Evolutionary conservation across 1,140 invertebrate species (phyloP).

Genomic region (Drosophila elegans): DNA sequence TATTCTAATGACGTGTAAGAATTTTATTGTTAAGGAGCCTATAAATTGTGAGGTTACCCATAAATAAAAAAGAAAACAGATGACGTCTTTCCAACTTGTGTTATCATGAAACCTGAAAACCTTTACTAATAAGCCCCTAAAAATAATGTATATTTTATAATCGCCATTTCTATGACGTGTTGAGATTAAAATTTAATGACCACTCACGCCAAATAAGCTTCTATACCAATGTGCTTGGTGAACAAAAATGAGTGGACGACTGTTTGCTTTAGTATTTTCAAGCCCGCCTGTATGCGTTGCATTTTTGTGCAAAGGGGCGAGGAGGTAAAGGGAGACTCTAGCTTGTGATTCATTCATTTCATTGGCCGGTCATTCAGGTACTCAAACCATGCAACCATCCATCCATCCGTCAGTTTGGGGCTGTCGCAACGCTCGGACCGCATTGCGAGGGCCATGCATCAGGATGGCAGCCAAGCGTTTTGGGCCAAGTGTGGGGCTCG

Average conservation of each 20-base stretch:
- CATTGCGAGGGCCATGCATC: conserved; percentile 79
- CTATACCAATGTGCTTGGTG: conserved; percentile 1
- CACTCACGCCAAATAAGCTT: conserved; percentile 14
- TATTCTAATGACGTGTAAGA: too few species aligned
- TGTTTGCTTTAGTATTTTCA: conserved; percentile 12
- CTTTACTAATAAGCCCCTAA: conserved; percentile 2
- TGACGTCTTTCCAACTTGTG: background rate
- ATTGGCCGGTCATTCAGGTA: conserved; percentile 44
- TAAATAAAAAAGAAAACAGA: too few species aligned
- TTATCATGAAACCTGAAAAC: conserved; percentile 1
- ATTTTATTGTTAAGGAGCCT: too few species aligned
- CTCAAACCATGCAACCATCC: conserved; percentile 12
- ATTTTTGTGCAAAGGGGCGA: conserved; percentile 7
- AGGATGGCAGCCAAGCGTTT: conserved; percentile 72
- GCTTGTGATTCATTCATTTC: conserved; percentile 75
- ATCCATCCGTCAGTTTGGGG: conserved; percentile 46
- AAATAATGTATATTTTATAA: conserved; percentile 23
- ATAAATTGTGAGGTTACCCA: too few species aligned
- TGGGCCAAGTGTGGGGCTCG: conserved; percentile 67
- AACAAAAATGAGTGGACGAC: conserved; percentile 1
- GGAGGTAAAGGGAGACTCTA: background rate
- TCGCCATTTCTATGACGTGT: conserved; percentile 13
- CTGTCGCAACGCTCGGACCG: conserved; percentile 74
- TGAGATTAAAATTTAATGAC: conserved; percentile 12
- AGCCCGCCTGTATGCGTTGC: conserved; percentile 7